Evolutionary conservation across 1,140 invertebrate species (phyloP).

Genomic region (Apis dorsata): DNA sequence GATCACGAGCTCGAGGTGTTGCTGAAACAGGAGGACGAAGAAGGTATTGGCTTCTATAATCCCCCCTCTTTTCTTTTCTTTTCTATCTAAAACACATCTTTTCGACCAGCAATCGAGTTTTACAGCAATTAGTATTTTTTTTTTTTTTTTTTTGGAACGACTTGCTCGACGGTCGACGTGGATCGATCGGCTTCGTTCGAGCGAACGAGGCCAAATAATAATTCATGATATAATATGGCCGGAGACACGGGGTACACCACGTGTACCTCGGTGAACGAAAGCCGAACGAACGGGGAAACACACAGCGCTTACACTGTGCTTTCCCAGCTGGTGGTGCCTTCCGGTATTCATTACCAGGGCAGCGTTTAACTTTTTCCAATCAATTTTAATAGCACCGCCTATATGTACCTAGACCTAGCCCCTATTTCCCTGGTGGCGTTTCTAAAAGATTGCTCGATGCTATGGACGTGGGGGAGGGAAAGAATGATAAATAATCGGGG

Average conservation of each 20-base stretch:
- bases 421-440: neutral
- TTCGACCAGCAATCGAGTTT: conserved; percentile 2
- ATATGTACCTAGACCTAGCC: neutral
- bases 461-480: neutral
- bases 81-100: neutral
- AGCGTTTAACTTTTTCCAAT: neutral
- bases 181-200: conserved; percentile 6
- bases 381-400: neutral
- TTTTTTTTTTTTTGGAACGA: neutral
- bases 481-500: neutral
- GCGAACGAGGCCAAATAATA: conserved; percentile 54
- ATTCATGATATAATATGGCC: conserved; percentile 46
- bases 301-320: conserved; percentile 12
- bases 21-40: conserved; percentile 85
- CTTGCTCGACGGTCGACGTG: conserved; percentile 19
- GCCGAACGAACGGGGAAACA: neutral
- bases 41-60: conserved; percentile 77
- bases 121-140: neutral
- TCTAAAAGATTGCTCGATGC: neutral
- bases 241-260: conserved; percentile 1
- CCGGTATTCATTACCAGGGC: neutral
- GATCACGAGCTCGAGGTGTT: conserved; percentile 86
- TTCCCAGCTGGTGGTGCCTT: neutral
- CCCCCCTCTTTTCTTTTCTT: no score
- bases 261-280: conserved; percentile 28